These are phyloP conservation scores for Ptychadena robeensis DNA, from an alignment of 2,797 vertebrate species.

Conservation along the genomic window DNA sequence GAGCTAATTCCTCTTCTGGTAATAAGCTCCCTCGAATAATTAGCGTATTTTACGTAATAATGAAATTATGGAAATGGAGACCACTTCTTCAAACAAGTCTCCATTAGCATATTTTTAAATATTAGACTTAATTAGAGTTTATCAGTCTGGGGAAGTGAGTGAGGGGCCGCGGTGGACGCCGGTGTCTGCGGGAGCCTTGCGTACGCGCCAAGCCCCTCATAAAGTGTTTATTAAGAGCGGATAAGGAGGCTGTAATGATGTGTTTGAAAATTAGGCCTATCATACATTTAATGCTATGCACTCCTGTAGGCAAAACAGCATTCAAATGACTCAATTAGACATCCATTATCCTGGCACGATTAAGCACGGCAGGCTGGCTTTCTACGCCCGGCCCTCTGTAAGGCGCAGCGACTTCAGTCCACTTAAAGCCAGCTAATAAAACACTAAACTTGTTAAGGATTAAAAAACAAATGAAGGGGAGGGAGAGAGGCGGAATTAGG, in stretches of 20 bases:
- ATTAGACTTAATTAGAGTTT: slow-evolving; percentile 98
- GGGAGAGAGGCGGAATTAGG: slow-evolving; percentile 64
- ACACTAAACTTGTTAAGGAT: slow-evolving; percentile 83
- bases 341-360: slow-evolving; percentile 93
- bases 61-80: slow-evolving; percentile 93
- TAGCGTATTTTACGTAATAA: slow-evolving; percentile 98
- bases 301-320: slow-evolving; percentile 98
- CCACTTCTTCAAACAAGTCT: slow-evolving; percentile 90
- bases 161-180: slow-evolving; percentile 82
- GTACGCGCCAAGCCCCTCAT: slow-evolving; percentile 82
- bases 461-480: slow-evolving; percentile 70
- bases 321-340: slow-evolving; percentile 99
- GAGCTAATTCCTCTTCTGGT: slow-evolving; percentile 90
- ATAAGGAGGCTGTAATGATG: slow-evolving; percentile 97
- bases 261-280: slow-evolving; percentile 99
- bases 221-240: slow-evolving; percentile 99
- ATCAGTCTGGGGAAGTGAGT: slow-evolving; percentile 87
- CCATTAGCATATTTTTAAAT: slow-evolving; percentile 98
- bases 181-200: slow-evolving; percentile 63
- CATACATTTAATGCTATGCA: slow-evolving; percentile 98
- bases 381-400: slow-evolving; percentile 37
- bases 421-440: slow-evolving; percentile 86
- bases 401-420: slow-evolving; percentile 74
- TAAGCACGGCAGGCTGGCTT: slow-evolving; percentile 74
- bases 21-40: slow-evolving; percentile 94